These are phyloP conservation scores for Staurois parvus DNA, from an alignment of 2,797 vertebrate genomes.

Conservation along the genomic window DNA sequence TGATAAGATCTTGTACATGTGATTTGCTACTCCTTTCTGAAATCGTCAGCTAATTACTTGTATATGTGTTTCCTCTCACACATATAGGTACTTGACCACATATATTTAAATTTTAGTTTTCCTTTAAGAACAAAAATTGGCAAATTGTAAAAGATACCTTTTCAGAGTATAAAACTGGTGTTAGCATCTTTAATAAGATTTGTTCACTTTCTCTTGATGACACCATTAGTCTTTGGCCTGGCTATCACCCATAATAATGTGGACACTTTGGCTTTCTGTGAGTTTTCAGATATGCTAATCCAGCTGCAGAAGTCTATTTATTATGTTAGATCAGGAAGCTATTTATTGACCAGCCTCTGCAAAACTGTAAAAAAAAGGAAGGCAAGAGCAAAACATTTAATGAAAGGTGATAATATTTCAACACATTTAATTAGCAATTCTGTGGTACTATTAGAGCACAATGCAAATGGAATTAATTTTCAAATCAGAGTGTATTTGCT, in stretches of 20 bases:
- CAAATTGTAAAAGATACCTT: neutral
- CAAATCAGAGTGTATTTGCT: neutral
- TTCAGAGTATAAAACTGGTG: neutral
- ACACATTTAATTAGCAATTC: constrained; percentile 32
- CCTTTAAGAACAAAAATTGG: neutral
- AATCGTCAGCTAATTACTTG: too few species aligned
- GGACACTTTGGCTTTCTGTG: neutral
- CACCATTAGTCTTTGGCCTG: neutral
- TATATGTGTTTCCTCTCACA: neutral
- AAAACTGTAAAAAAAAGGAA: constrained; percentile 22
- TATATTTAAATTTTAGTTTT: neutral
- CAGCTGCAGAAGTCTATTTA: neutral
- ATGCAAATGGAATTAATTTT: neutral
- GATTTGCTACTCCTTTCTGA: too few species aligned
- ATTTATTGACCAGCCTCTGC: constrained; percentile 6
- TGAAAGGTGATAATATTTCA: constrained; percentile 32
- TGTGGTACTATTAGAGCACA: constrained; percentile 12
- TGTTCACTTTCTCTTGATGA: neutral
- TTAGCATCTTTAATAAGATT: neutral
- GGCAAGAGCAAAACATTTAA: constrained; percentile 35
- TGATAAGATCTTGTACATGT: too few species aligned
- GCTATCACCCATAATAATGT: neutral
- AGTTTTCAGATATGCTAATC: constrained; percentile 3
- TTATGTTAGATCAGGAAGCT: constrained; percentile 5
- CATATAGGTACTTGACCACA: neutral